Percentiles rank a stretch among this genome's conserved stretches.
These are phyloP conservation scores for Collichthys lucidus DNA, from an alignment of 2,113 vertebrate genomes.

Conservation along the genomic window DNA sequence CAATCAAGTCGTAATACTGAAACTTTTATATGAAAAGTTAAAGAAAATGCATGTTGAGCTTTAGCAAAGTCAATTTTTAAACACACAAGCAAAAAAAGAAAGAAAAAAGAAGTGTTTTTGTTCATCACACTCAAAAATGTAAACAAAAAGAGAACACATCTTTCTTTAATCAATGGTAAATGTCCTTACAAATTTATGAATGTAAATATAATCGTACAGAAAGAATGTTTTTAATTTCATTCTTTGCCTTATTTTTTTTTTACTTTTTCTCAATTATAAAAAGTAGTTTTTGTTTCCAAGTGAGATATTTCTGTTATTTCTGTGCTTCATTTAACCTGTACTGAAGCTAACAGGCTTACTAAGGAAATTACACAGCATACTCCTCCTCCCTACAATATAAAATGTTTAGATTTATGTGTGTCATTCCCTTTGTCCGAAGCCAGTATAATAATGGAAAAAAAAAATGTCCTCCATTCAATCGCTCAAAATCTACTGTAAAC, in stretches of 20 bases:
- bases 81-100: not conserved
- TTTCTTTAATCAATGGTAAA: not conserved
- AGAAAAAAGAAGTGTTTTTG: not conserved
- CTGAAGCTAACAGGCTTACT: not conserved
- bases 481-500: conserved; percentile 65
- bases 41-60: conserved; percentile 35
- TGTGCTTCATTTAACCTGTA: not conserved
- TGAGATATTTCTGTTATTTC: too few relatives aligned
- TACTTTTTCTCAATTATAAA: not conserved
- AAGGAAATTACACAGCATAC: not conserved
- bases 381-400: conserved; percentile 11
- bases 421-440: conserved; percentile 37
- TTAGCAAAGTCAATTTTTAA: not conserved
- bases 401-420: conserved; percentile 25
- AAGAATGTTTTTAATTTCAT: not conserved
- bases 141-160: not conserved
- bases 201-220: not conserved
- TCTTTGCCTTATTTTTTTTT: not conserved
- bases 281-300: not conserved
- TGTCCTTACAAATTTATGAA: not conserved
- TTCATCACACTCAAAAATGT: not conserved
- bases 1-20: conserved; percentile 23
- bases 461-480: conserved; percentile 63
- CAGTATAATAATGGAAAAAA: conserved; percentile 42
- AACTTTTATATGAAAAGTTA: conserved; percentile 56